Base-by-base conservation (phyloP, 35 echinoderm and acorn worm species). In the Anneissia japonica region DNA sequence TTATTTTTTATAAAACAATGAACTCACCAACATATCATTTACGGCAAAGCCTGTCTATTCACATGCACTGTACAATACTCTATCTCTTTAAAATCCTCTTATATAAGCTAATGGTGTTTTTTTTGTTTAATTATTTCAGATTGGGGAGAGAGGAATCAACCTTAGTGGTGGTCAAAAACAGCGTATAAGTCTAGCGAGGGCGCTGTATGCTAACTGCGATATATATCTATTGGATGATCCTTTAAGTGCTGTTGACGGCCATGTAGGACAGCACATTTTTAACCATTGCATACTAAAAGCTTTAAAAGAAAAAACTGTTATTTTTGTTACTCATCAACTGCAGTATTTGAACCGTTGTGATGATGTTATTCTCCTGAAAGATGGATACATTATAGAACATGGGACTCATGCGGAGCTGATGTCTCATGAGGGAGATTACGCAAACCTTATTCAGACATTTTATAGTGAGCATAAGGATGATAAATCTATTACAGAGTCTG, bases 331-430 rank as follows among this genome's bases (percentile, higher is more conserved):
- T 45, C 76, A 77, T 3, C 38, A 41, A 46, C 35, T 35, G 9
- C 95, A 99, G 92, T 99, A 94, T 41, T 88, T 99, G 14, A 85
- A 99, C 74, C 84, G 94, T 41, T 99, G 96, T 77, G 96, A 99
- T 76, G 82, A 82, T 23, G 81, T 99, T 16, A 55, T 90, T 12
- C 84, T 92, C 31, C 87, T 99, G 83, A 80, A 36, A 21, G 85
- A 94, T 17, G 96, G 96, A 34, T 32, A 84, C 33, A 94, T 94
- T 41, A 73, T 38, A 26, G 92, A 99, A 79, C 36, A 77, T 32
- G 96, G 96, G 9, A 84, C 76, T 12, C 96, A 99, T 30, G 79
- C 81, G 3, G 74, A 90, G n/a, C 79, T 99, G 39, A 99, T 99
- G 96, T 38, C 36, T 0, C 39, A 77, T 0, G 77, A 90, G 45